Conservation (phyloP, 2,113 vertebrate genomes). For the Pyrgilauda ruficollis region DNA sequence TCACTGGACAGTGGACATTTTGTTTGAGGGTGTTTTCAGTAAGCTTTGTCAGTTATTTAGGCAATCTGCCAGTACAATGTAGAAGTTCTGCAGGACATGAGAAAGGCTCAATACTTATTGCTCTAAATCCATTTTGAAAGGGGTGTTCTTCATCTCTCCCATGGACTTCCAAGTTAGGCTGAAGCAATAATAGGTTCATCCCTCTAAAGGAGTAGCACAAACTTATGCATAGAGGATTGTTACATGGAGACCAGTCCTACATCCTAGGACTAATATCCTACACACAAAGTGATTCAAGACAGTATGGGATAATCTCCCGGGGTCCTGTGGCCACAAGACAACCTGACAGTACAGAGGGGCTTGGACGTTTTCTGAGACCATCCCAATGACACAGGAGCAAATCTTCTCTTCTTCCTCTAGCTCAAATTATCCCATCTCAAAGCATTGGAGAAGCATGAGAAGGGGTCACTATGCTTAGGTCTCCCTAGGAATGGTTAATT, state of each 20-base stretch:
- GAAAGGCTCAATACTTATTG: not conserved
- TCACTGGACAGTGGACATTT: not conserved
- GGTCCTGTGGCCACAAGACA: not conserved
- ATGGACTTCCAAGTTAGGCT: not conserved
- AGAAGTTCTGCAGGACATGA: not conserved
- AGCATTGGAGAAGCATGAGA: fast-evolving
- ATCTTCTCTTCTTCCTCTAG: not conserved
- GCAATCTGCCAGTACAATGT: not conserved
- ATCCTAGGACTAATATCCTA: not conserved
- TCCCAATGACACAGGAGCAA: not conserved
- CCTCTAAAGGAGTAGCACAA: not conserved
- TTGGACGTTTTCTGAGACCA: not conserved
- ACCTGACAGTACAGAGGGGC: not conserved
- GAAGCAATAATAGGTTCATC: not conserved
- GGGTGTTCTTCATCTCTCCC: not conserved
- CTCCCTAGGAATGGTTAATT: not conserved
- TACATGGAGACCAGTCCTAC: not conserved
- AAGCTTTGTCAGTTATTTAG: not conserved
- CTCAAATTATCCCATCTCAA: not conserved
- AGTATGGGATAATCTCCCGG: not conserved
- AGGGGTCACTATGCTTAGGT: not conserved
- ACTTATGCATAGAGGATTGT: not conserved
- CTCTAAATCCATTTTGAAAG: not conserved
- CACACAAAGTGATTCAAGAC: not conserved
- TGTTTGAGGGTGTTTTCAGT: not conserved